These are phyloP conservation scores for Drosophila ezoana DNA, from an alignment of 2,888 invertebrate species.

Conservation along the genomic window DNA sequence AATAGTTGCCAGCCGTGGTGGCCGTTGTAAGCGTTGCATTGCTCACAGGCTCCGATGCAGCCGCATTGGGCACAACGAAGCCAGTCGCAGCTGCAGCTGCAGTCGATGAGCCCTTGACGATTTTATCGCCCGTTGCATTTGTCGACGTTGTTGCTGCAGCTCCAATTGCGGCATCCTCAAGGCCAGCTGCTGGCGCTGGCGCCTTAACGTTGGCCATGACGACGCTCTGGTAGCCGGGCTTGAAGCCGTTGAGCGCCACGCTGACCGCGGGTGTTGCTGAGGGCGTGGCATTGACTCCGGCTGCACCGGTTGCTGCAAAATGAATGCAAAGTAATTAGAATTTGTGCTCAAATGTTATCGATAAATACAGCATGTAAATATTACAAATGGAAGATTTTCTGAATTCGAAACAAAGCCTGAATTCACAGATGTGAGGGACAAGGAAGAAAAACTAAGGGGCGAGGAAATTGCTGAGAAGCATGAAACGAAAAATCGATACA, in stretches of 20 bases:
- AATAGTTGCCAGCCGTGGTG: constrained; percentile 80
- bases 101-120: constrained; percentile 43
- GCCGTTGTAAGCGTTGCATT: constrained; percentile 77
- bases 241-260: constrained; percentile 68
- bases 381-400: too few species aligned
- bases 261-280: constrained; percentile 50
- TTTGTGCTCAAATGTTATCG: neutral
- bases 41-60: constrained; percentile 30
- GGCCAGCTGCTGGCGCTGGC: constrained; percentile 11
- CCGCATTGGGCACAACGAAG: constrained; percentile 40
- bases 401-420: too few species aligned
- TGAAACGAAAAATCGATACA: too few species aligned
- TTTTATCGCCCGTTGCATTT: constrained; percentile 51
- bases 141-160: constrained; percentile 21
- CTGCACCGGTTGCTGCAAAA: constrained; percentile 9
- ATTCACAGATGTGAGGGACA: too few species aligned
- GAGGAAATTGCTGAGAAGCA: too few species aligned
- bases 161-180: constrained; percentile 24
- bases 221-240: constrained; percentile 72
- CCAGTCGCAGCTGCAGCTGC: constrained; percentile 13
- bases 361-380: neutral
- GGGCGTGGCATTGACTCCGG: constrained; percentile 48
- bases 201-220: constrained; percentile 65
- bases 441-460: too few species aligned
- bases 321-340: neutral